These are phyloP conservation scores for Diplodus sargus DNA, from an alignment of 2,797 vertebrate species.

Conservation along the genomic window DNA sequence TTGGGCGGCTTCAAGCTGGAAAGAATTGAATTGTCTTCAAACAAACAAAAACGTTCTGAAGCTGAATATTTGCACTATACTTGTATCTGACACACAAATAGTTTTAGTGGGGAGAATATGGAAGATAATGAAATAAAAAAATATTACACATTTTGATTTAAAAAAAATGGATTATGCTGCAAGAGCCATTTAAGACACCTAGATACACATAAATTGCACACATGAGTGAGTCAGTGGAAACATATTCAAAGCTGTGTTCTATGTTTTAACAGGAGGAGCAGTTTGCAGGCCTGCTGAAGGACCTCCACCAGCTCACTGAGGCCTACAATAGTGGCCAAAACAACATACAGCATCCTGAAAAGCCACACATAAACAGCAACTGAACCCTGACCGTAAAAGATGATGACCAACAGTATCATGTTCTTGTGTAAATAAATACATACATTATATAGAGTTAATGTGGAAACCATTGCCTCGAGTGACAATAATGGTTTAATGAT, in stretches of 20 bases:
- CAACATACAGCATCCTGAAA: constrained; percentile 55
- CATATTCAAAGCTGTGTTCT: neutral
- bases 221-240: neutral
- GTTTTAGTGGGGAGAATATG: neutral
- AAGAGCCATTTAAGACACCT: too few relatives aligned
- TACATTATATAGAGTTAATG: neutral
- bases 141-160: neutral
- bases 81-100: neutral
- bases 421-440: constrained; percentile 18
- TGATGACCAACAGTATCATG: neutral
- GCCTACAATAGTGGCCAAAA: constrained; percentile 49
- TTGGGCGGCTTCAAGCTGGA: neutral
- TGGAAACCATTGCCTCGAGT: neutral
- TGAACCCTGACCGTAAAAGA: constrained; percentile 42
- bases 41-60: neutral
- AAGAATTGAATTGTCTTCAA: neutral
- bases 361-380: constrained; percentile 61
- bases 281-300: constrained; percentile 80
- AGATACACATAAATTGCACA: too few relatives aligned
- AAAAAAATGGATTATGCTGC: neutral
- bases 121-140: neutral
- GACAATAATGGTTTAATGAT: neutral
- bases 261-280: constrained; percentile 84
- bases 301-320: constrained; percentile 74
- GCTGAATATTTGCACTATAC: neutral